Base-by-base conservation (phyloP, 2,888 invertebrate species). In the Brenthis ino region DNA sequence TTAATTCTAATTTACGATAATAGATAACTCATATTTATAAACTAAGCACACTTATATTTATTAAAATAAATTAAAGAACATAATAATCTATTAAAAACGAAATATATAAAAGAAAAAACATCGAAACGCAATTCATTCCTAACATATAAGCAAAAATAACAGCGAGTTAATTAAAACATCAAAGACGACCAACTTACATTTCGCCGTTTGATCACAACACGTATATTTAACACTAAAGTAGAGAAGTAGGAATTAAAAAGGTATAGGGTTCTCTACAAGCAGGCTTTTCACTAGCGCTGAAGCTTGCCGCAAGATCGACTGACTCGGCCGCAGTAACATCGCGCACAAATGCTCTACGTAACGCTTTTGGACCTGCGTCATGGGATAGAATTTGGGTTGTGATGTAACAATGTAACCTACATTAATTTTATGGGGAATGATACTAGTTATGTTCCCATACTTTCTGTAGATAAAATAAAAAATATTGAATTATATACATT, bases 251-350 rank as follows among this genome's bases (percentile, higher is more conserved):
- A 63, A 20, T 37, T 37, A 24, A 54, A 54, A 63, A 53, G 43
- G 37, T 63, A 43, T 37, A 37, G 54, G 37, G 63, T 14, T 63
- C 43, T 54, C 14, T 53, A 63, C 50, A 65, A 60, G 47, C 58
- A 72, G 63, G 54, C 53, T 61, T 68, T 77, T 76, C 77, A 77
- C 75, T 77, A 78, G 78, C 82, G 80, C 83, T 86, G 81, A 82
- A 70, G 81, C 78, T 82, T 91, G 87, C 87, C 86, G 90, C 90
- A 91, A 88, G 82, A 85, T 76, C 77, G 80, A 86, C 84, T 86
- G 85, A 80, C 75, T 77, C 81, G 87, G 89, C 90, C 87, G 92
- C 92, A 93, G 91, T 93, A 86, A 82, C 63, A 73, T 89, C 88
- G 83, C 75, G 78, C 54, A 77, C 85, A 87, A 72, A 89, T 85